Evolutionary conservation across 2,797 vertebrate species (phyloP).

Genomic region (Lerista edwardsae): DNA sequence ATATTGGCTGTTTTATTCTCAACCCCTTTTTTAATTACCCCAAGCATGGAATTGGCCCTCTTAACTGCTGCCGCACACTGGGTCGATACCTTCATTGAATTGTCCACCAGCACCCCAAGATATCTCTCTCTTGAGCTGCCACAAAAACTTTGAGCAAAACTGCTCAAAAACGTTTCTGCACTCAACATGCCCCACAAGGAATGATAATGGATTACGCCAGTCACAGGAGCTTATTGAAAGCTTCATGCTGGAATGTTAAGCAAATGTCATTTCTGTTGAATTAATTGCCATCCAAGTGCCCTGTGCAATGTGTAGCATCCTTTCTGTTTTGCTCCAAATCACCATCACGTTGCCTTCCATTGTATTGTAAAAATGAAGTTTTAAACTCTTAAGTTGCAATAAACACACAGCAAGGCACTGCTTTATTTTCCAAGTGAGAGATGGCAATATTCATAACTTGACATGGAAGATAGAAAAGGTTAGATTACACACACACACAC

Average conservation of each 20-base stretch:
- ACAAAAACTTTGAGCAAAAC: too few relatives aligned
- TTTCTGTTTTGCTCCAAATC: constrained; percentile 28
- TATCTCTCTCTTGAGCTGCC: too few relatives aligned
- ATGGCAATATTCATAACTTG: constrained; percentile 25
- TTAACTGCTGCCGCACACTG: too few relatives aligned
- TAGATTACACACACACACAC: constrained; percentile 31
- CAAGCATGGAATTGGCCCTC: too few relatives aligned
- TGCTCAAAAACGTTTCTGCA: constrained; percentile 51
- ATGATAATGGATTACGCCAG: constrained; percentile 57
- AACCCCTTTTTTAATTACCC: too few relatives aligned
- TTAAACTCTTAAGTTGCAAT: constrained; percentile 27
- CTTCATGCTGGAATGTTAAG: constrained; percentile 51
- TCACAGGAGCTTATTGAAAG: constrained; percentile 60
- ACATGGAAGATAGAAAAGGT: constrained; percentile 26
- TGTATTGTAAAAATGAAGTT: constrained; percentile 23
- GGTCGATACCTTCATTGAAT: too few relatives aligned
- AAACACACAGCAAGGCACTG: constrained; percentile 13
- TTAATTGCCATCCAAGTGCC: constrained; percentile 51
- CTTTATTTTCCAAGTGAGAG: constrained; percentile 20
- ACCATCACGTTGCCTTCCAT: constrained; percentile 31
- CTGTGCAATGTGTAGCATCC: constrained; percentile 23
- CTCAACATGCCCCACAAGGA: constrained; percentile 46
- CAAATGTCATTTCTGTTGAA: constrained; percentile 53
- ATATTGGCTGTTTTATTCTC: too few relatives aligned
- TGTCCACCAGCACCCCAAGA: too few relatives aligned